Base-by-base conservation (phyloP, 2,113 vertebrate species). In the Cyrtonyx montezumae region DNA sequence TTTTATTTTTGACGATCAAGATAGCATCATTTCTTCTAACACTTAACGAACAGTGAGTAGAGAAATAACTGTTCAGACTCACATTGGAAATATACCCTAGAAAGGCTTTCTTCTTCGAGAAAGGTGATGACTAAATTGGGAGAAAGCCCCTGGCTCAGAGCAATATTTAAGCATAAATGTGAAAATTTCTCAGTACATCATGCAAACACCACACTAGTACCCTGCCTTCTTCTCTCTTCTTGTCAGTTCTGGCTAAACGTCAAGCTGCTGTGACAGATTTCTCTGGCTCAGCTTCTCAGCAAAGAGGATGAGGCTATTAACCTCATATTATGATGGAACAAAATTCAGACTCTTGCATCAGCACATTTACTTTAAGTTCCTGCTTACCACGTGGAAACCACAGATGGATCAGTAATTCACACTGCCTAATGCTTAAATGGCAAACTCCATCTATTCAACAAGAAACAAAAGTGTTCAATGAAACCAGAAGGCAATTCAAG, bases 241-340 rank as follows among this genome's bases (percentile, higher is more conserved):
- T 48, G 22, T n/a, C 11, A 59, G 7, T 23, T 40, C 46, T 21
- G 71, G 7, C 42, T 83, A 48, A 43, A 6, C 6, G 9, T 34
- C 28, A 79, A 53, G 32, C 8, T 13, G 18, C 59, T 80, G 19
- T 15, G 23, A n/a, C 45, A 82, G 22, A 56, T 49, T 79, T 58
- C 40, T 80, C 26, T 9, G 36, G 32, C 8, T 14, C 79, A 84
- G 46, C 14, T 23, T 40, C 53, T 45, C 32, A 53, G 55, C 13
- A 37, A 59, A 88, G 13, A 53, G n/a, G 37, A 76, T 26, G 58
- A 34, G 79, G 62, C 45, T 49, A 59, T 9, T 56, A 65, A 71
- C 11, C 6, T 2, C 1, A 1, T 7, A 28, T 20, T 56, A 45
- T 0, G 1, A 53, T 0, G 1, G 26, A 81, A 51, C 1, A 1